Conservation (phyloP, 1,140 invertebrate genomes). For the Matsumurasca onukii region DNA sequence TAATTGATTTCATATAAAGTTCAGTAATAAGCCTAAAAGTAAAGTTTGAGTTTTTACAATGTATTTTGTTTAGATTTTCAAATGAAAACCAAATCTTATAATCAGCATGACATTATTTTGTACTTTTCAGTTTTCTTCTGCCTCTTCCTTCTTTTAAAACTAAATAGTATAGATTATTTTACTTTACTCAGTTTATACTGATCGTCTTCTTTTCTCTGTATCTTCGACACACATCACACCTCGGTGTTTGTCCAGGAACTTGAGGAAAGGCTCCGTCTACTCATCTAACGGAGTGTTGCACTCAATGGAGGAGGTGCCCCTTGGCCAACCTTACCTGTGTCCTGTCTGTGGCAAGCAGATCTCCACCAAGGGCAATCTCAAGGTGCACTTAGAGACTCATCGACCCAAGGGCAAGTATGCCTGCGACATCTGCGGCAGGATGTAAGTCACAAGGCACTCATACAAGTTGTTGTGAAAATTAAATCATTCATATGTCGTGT, state of each 20-base stretch:
- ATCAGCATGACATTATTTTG: too few relatives aligned
- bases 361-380: constrained; percentile 62
- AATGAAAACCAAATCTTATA: too few relatives aligned
- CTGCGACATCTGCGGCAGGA: constrained; percentile 67
- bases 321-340: constrained; percentile 51
- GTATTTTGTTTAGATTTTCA: too few relatives aligned
- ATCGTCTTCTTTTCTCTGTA: too few relatives aligned
- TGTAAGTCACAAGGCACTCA: constrained; percentile 56
- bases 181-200: neutral
- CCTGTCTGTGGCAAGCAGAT: constrained; percentile 62
- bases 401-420: constrained; percentile 61
- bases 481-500: neutral
- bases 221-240: too few relatives aligned
- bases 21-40: too few relatives aligned
- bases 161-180: neutral
- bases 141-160: neutral
- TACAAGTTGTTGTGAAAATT: neutral
- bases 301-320: constrained; percentile 34
- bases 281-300: constrained; percentile 49
- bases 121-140: too few relatives aligned
- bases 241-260: constrained; percentile 32
- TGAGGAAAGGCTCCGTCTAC: constrained; percentile 42
- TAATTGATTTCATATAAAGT: too few relatives aligned
- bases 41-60: too few relatives aligned
- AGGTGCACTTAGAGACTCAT: constrained; percentile 65